These are phyloP conservation scores for Drosophila recens DNA, from an alignment of 2,888 invertebrate genomes.

Conservation along the genomic window DNA sequence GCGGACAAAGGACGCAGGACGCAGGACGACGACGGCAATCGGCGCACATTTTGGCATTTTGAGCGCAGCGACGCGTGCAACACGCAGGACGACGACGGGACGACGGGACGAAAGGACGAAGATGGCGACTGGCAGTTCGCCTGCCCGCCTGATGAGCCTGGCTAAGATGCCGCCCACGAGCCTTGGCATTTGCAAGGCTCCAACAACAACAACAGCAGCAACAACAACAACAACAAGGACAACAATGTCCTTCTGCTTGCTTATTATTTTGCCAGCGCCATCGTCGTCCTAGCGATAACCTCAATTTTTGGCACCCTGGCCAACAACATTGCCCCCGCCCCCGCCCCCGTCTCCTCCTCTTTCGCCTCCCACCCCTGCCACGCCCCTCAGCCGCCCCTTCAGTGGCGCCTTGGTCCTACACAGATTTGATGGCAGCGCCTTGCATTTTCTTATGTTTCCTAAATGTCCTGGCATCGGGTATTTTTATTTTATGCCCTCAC, in stretches of 20 bases:
- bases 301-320: conserved; percentile 81
- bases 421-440: conserved; percentile 75
- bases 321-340: conserved; percentile 57
- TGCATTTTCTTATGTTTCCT: conserved; percentile 52
- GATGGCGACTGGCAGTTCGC: conserved; percentile 10
- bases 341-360: background rate
- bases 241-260: conserved; percentile 45
- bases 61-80: conserved; percentile 76
- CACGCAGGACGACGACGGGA: conserved; percentile 74
- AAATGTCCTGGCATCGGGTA: background rate
- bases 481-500: background rate
- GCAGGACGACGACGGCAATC: conserved; percentile 36
- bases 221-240: background rate
- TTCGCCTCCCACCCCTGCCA: background rate
- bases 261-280: conserved; percentile 48
- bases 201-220: conserved; percentile 9
- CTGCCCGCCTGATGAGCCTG: conserved; percentile 69
- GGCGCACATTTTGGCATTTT: conserved; percentile 74
- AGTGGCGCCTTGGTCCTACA: conserved; percentile 58
- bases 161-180: conserved; percentile 44
- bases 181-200: conserved; percentile 38
- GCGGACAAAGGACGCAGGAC: conserved; percentile 30
- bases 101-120: conserved; percentile 36
- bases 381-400: background rate
- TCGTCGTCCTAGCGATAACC: conserved; percentile 71